phyloP scores from a whole-genome alignment of 2,888 invertebrate species.

The Athalia cordata region DNA sequence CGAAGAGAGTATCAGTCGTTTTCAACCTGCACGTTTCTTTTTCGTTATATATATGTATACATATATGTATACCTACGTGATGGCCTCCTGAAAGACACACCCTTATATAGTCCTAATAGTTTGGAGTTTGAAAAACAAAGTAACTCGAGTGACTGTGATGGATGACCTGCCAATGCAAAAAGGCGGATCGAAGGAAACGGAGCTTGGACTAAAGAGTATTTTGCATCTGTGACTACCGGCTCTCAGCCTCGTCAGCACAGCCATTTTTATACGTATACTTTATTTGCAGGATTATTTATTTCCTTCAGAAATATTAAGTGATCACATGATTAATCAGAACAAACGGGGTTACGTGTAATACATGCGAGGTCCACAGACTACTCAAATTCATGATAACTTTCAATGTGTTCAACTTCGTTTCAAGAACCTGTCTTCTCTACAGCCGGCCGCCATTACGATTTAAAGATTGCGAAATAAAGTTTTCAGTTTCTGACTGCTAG shows the following conservation, averaged over 20 bases:
- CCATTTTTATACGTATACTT: background rate
- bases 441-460: background rate
- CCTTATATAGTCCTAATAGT: conserved; percentile 27
- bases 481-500: conserved; percentile 24
- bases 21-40: conserved; percentile 13
- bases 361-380: background rate
- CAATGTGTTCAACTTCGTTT: background rate
- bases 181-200: conserved; percentile 31
- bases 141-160: conserved; percentile 36
- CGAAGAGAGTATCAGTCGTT: conserved; percentile 9
- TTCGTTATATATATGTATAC: background rate
- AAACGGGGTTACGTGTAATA: background rate
- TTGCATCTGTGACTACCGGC: conserved; percentile 32
- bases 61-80: background rate
- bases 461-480: conserved; percentile 33
- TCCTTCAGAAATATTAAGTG: conserved; percentile 35
- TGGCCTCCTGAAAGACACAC: background rate
- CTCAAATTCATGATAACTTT: conserved; percentile 7
- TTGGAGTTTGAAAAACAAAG: conserved; percentile 39
- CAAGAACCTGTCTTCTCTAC: background rate
- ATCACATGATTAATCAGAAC: conserved; percentile 9
- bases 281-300: conserved; percentile 9
- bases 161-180: conserved; percentile 37
- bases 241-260: background rate
- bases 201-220: conserved; percentile 12